Percentiles rank a stretch among this genome's conserved stretches.
Evolutionary conservation across 2,113 vertebrate species (phyloP).

Genomic region (Catharus bicknelli): DNA sequence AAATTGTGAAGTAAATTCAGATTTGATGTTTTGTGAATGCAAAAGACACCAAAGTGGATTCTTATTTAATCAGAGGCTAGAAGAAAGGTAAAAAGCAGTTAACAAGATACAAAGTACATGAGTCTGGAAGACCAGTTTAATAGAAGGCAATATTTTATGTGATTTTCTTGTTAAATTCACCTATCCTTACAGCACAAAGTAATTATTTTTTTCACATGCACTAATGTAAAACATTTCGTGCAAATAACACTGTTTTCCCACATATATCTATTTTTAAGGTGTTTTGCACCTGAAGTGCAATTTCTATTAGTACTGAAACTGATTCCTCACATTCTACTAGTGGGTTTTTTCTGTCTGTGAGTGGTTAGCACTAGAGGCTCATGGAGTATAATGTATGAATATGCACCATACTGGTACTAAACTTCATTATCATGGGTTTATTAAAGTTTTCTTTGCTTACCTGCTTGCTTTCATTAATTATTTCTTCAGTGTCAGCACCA

Average conservation of each 20-base stretch:
- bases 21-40: not conserved
- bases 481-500: not conserved
- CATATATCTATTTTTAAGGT: not conserved
- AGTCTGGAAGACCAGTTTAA: not conserved
- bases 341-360: not conserved
- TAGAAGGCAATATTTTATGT: not conserved
- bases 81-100: not conserved
- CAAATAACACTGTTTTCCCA: not conserved
- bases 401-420: not conserved
- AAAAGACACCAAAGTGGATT: not conserved
- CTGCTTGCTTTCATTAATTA: not conserved
- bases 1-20: not conserved
- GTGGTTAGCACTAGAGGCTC: not conserved
- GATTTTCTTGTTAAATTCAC: not conserved
- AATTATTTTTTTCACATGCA: not conserved
- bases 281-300: not conserved
- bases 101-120: not conserved
- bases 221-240: not conserved
- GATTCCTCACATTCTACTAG: not conserved
- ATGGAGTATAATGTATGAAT: not conserved
- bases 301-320: not conserved
- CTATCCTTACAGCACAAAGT: not conserved
- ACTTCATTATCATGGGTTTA: not conserved
- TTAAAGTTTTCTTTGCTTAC: not conserved
- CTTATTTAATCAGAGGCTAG: not conserved